phyloP scores from a whole-genome alignment of 2,888 invertebrate species.

The Rutpela maculata region DNA sequence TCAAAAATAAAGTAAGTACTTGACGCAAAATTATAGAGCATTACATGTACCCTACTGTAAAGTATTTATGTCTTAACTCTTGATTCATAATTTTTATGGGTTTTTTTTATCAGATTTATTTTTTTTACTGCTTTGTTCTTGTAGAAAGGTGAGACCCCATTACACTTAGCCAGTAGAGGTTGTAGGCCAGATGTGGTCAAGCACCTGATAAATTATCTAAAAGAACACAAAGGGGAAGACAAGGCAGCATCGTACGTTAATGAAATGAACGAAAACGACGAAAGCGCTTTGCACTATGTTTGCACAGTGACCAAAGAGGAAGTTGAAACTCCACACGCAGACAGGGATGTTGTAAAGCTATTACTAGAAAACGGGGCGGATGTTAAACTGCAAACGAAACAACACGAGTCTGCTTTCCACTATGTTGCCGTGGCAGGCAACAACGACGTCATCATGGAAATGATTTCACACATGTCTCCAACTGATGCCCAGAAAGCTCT shows the following conservation, averaged over 20 bases:
- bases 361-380: slow-evolving; percentile 95
- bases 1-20: slow-evolving; percentile 83
- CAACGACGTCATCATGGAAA: slow-evolving; percentile 95
- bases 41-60: no score
- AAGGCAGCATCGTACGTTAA: slow-evolving; percentile 91
- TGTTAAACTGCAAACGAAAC: slow-evolving; percentile 88
- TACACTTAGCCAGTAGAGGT: slow-evolving; percentile 94
- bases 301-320: slow-evolving; percentile 92
- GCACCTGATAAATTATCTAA: slow-evolving; percentile 90
- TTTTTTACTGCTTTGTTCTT: slow-evolving; percentile 38
- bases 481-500: slow-evolving; percentile 95
- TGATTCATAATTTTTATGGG: not conserved
- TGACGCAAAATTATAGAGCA: no score
- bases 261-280: slow-evolving; percentile 92
- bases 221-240: slow-evolving; percentile 84
- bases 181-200: slow-evolving; percentile 91
- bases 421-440: slow-evolving; percentile 96
- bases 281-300: slow-evolving; percentile 95
- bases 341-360: slow-evolving; percentile 92
- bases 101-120: not conserved
- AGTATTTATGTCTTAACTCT: no score
- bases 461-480: slow-evolving; percentile 92
- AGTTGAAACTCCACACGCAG: slow-evolving; percentile 80
- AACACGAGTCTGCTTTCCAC: slow-evolving; percentile 96
- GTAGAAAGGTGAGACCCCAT: slow-evolving; percentile 94